A percentile compares a stretch with the other conserved stretches of the same genome.
phyloP scores from a whole-genome alignment of 2,797 vertebrate genomes.

The Sebastes goodei region DNA sequence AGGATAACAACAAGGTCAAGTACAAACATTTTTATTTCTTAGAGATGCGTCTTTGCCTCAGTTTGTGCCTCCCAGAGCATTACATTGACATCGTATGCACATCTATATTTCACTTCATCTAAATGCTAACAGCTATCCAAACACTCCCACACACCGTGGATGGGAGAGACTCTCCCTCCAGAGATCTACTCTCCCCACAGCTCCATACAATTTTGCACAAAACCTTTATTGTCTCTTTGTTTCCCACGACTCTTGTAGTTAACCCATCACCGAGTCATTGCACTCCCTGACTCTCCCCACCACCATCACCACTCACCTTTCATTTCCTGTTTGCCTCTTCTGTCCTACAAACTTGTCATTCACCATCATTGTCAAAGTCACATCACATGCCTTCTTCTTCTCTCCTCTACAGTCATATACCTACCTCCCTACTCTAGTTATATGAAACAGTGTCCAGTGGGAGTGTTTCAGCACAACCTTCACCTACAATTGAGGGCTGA shows the following conservation, averaged over 20 bases:
- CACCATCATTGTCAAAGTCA: constrained; percentile 33
- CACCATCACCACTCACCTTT: background rate
- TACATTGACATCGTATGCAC: background rate
- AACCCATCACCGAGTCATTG: background rate
- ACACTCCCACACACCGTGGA: background rate
- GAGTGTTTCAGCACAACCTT: background rate
- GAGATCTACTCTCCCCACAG: background rate
- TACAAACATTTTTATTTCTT: background rate
- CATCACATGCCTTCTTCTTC: background rate
- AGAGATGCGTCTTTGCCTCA: background rate
- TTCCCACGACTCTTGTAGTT: background rate
- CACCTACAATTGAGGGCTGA: background rate
- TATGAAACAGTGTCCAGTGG: background rate
- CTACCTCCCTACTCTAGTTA: background rate
- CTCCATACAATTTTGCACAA: too few species aligned
- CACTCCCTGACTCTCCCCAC: background rate
- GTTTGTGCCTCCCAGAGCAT: background rate
- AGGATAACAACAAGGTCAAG: background rate
- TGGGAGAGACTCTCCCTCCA: background rate
- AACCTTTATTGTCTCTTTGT: background rate
- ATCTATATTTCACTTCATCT: background rate
- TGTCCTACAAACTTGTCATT: constrained; percentile 20
- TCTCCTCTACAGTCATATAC: background rate
- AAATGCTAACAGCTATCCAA: background rate
- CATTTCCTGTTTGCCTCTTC: constrained; percentile 5